Evolutionary conservation across 2,113 vertebrate genomes (phyloP).

Genomic region (Eurystomus gularis): DNA sequence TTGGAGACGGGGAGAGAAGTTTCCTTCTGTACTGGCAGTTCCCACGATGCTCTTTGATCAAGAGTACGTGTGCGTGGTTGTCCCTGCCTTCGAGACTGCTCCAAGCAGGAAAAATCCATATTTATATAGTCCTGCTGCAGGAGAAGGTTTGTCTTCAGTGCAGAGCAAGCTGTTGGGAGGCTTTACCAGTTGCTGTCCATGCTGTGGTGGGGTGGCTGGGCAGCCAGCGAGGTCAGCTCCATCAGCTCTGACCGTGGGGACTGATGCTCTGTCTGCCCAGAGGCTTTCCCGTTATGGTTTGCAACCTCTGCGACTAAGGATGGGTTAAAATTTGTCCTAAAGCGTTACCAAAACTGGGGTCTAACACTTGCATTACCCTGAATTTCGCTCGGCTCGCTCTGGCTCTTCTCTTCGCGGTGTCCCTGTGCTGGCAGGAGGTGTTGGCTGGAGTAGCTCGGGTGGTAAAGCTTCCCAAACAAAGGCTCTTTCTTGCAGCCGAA

Average conservation of each 20-base stretch:
- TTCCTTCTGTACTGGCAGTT: neutral
- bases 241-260: neutral
- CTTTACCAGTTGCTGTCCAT: neutral
- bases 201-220: neutral
- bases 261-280: neutral
- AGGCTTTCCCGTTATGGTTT: rapidly evolving
- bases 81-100: neutral
- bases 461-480: neutral
- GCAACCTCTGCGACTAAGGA: neutral
- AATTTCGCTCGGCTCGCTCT: too few relatives aligned
- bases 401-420: too few relatives aligned
- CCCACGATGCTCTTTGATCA: neutral
- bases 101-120: neutral
- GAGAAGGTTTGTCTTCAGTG: neutral
- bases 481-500: neutral
- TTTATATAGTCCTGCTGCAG: neutral
- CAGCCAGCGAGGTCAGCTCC: neutral
- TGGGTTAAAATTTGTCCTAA: neutral
- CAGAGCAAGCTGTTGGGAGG: neutral
- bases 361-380: too few relatives aligned
- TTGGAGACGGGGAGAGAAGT: neutral
- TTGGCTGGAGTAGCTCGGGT: neutral
- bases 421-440: rapidly evolving
- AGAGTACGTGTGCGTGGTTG: neutral
- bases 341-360: neutral